phyloP scores from a whole-genome alignment of 2,797 vertebrate species.

The Rhabdomys pumilio region DNA sequence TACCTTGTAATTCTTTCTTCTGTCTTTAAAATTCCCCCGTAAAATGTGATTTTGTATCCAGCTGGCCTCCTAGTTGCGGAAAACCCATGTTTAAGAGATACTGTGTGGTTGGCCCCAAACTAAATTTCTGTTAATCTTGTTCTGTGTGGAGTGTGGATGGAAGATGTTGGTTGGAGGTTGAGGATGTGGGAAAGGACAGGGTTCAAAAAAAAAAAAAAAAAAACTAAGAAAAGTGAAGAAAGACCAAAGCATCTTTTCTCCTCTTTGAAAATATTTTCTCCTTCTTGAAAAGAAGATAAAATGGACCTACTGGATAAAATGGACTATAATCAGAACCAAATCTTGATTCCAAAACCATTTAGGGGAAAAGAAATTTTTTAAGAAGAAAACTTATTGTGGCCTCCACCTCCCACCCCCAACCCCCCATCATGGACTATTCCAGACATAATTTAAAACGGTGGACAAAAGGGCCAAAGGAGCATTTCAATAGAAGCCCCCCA shows the following conservation, averaged over 20 bases:
- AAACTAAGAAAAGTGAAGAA: conserved; percentile 45
- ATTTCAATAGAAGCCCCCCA: conserved; percentile 86
- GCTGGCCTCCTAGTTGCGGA: conserved; percentile 58
- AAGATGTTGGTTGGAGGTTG: background rate
- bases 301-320: background rate
- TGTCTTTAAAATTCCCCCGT: conserved; percentile 87
- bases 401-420: conserved; percentile 6
- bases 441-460: conserved; percentile 85
- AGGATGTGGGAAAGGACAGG: background rate
- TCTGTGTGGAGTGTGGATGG: background rate
- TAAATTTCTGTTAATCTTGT: conserved; percentile 58
- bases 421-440: conserved; percentile 75
- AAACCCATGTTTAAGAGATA: conserved; percentile 58
- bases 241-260: background rate
- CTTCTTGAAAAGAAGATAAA: conserved; percentile 42
- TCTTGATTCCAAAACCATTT: conserved; percentile 66
- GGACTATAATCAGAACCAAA: conserved; percentile 49
- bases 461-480: conserved; percentile 82
- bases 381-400: conserved; percentile 72
- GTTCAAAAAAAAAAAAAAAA: background rate
- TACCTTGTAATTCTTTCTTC: conserved; percentile 90
- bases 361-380: conserved; percentile 54
- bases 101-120: conserved; percentile 39
- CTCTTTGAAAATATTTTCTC: conserved; percentile 43
- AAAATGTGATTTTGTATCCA: conserved; percentile 84